These are phyloP conservation scores for Herpetotheres cachinnans DNA, from an alignment of 2,113 vertebrate genomes.

Conservation along the genomic window DNA sequence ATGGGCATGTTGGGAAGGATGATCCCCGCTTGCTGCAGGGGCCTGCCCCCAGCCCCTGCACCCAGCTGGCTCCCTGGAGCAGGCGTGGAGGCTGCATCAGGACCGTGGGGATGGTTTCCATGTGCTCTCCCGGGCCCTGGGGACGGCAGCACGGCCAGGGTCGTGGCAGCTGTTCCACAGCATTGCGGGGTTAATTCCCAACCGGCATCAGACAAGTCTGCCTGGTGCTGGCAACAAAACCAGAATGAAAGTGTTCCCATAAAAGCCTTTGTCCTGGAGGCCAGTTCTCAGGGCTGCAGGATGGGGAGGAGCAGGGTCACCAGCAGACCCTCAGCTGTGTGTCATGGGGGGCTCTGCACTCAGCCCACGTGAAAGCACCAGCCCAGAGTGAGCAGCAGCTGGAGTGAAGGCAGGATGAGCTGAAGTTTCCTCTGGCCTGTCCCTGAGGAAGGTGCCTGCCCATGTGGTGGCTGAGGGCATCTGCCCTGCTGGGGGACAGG, in stretches of 20 bases:
- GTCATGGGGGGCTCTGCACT: no score
- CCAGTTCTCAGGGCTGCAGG: not conserved
- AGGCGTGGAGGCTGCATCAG: fast-evolving
- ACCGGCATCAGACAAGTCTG: not conserved
- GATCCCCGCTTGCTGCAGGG: not conserved
- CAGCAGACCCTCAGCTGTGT: fast-evolving
- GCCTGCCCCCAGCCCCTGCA: not conserved
- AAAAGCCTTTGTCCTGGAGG: not conserved
- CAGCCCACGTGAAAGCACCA: not conserved
- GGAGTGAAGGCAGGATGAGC: no score
- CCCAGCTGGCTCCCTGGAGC: not conserved
- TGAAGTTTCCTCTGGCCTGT: not conserved
- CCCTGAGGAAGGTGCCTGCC: not conserved
- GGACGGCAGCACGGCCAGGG: not conserved
- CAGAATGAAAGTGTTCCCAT: fast-evolving
- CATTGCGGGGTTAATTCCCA: fast-evolving
- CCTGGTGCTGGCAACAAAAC: not conserved
- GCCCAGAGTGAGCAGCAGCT: not conserved
- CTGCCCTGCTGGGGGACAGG: not conserved
- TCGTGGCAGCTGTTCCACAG: fast-evolving
- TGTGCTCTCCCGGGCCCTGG: not conserved
- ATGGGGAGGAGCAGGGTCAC: not conserved
- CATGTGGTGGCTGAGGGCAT: fast-evolving
- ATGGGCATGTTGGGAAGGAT: not conserved
- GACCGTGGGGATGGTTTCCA: not conserved